These are phyloP conservation scores for Neodiprion lecontei DNA, from an alignment of 1,140 invertebrate genomes.

Conservation along the genomic window DNA sequence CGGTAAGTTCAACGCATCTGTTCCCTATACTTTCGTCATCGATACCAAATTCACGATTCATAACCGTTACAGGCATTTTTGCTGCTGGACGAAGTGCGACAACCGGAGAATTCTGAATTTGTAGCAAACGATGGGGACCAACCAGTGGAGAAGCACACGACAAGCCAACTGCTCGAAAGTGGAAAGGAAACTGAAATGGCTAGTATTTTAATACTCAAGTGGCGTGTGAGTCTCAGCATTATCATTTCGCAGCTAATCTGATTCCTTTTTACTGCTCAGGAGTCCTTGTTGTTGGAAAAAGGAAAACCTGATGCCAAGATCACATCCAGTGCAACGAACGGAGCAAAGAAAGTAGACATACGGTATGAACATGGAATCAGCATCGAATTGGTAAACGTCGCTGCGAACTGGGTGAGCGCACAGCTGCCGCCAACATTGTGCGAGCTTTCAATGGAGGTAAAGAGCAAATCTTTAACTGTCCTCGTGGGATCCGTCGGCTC, in stretches of 20 bases:
- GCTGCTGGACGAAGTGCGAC: constrained; percentile 65
- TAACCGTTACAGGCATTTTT: constrained; percentile 66
- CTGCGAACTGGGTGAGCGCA: constrained; percentile 52
- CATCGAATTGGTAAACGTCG: constrained; percentile 34
- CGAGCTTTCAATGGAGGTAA: constrained; percentile 69
- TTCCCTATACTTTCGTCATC: too few species aligned
- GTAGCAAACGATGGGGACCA: not conserved
- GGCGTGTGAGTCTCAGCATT: not conserved
- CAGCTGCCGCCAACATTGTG: constrained; percentile 61
- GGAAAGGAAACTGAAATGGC: not conserved
- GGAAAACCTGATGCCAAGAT: too few species aligned
- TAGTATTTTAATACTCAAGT: not conserved
- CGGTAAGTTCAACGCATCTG: constrained; percentile 33
- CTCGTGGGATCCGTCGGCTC: constrained; percentile 81
- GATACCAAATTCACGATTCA: too few species aligned
- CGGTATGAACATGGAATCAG: not conserved
- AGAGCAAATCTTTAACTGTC: constrained; percentile 72
- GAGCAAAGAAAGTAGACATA: too few species aligned
- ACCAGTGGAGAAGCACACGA: not conserved
- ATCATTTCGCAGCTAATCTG: too few species aligned
- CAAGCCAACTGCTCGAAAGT: not conserved
- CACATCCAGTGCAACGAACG: too few species aligned
- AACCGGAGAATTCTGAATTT: not conserved
- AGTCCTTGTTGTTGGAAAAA: too few species aligned
- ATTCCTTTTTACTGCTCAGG: too few species aligned